Conservation (phyloP, 2,888 invertebrate species). For the Ophraella communa region DNA sequence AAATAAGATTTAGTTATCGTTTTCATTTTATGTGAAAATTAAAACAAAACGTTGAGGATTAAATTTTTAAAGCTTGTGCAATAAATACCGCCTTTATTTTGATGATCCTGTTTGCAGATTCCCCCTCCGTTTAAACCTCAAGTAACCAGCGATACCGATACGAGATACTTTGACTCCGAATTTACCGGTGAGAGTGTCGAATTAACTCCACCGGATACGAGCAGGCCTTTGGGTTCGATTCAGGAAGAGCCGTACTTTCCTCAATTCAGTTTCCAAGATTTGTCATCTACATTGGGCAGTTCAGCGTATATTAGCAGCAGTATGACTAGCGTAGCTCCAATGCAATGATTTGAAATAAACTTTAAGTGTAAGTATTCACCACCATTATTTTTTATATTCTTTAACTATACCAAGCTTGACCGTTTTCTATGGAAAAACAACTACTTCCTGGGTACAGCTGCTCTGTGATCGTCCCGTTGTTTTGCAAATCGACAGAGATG, state of each 20-base stretch:
- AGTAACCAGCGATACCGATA: constrained; percentile 95
- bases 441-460: no score
- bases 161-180: constrained; percentile 96
- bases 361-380: constrained; percentile 15
- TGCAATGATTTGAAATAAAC: constrained; percentile 48
- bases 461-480: no score
- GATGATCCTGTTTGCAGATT: constrained; percentile 65
- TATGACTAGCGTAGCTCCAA: constrained; percentile 65
- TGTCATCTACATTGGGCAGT: constrained; percentile 70
- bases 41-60: no score
- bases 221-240: constrained; percentile 66
- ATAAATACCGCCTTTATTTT: background rate
- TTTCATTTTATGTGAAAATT: no score
- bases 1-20: no score
- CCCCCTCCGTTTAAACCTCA: constrained; percentile 92
- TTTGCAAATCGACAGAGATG: no score
- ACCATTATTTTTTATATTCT: background rate
- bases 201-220: constrained; percentile 89
- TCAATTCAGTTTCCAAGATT: constrained; percentile 85
- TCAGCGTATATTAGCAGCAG: constrained; percentile 69
- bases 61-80: no score
- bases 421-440: no score
- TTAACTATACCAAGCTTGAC: background rate
- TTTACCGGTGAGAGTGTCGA: constrained; percentile 98
- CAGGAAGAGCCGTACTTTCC: constrained; percentile 77